Base-by-base conservation (phyloP, 2,113 vertebrate species). In the Pterocles gutturalis region DNA sequence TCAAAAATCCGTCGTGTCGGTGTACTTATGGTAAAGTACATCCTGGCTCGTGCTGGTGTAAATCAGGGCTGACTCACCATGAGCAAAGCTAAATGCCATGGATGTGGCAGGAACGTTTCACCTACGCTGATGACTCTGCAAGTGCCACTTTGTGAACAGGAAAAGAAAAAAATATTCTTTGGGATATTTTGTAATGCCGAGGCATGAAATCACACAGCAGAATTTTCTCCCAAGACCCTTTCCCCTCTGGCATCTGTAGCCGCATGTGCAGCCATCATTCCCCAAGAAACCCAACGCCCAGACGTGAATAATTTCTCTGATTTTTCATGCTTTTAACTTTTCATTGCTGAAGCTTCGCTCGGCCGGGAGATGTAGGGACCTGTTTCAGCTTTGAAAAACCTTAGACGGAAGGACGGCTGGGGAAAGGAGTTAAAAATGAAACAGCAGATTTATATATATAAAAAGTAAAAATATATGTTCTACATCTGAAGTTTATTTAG, bases 401-500 rank as follows among this genome's bases (percentile, higher is more conserved):
- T 65, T 86, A 7, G 36, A 41, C 17, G 4, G 46, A 67, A 55
- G 81, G 62, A 89, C 7, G 57, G 71, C 71, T 51, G 83, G 80
- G 77, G 71, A 96, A 78, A 70, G 84, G 96, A 95, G 94, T 97
- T 97, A 96, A 96, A 97, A 97, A 97, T 96, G 95, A 97, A 95
- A 48, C 94, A 96, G 94, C 95, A 95, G 88, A 94, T 96, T 93
- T 95, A 77, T 95, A 92, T 88, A 85, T 88, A 92, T 96, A 85
- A 94, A 95, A 95, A 96, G 82, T 89, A 89, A 95, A 97, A 96
- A 98, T 98, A 95, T 94, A 97, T 97, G 94, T 95, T 97, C 93
- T 97, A 98, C 99, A 99, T 98, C 98, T 99, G 99, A 99, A 98
- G 96, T 98, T 98, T 98, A 98, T 99, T 99, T 98, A 95, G 96